Evolutionary conservation across 2,113 vertebrate species (phyloP), one percentile per base, ranked within the genome.

Genomic region (Phasianus colchicus): DNA sequence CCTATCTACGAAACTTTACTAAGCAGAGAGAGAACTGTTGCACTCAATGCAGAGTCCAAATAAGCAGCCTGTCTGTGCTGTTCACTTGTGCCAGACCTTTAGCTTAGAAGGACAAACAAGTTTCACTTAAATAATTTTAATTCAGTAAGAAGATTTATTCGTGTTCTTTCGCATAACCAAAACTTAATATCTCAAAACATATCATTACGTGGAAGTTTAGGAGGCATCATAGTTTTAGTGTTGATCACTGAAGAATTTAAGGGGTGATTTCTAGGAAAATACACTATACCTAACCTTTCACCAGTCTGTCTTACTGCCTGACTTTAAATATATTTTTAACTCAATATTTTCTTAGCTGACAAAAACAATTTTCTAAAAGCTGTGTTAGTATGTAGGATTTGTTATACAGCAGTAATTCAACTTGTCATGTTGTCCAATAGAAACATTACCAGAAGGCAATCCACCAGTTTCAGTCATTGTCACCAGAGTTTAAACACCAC

Each of bases 281-380:
- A 87, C 34, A n/a, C 83, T 50, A 43, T 52, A 84, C 47, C 63
- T 93, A 95, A 93, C 75, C 80, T 94, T 94, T 86, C 79, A 88
- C 75, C 72, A 81, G 67, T 83, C 43, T 89, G 82, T 90, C 79
- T 83, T 48, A 70, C 61, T 87, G 71, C 52, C 67, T 94, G 76
- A 89, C 69, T 96, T 97, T 97, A 95, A 96, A 93, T 96, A 94
- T 38, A 73, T 96, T 85, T 96, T 96, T 96, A 94, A 89, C 47
- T 95, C 54, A 95, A 89, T 96, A 96, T 94, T 97, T 97, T 96
- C 91, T 92, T 84, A 96, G 86, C 87, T 97, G 90, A 96, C 88
- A 95, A 95, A 96, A 96, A 92, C 42, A 95, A 94, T 97, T 97
- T 69, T 94, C 91, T 92, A 92, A 96, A 94, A 92, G 83, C 86